Evolutionary conservation across 2,888 invertebrate genomes (phyloP), one percentile per base, ranked within the genome.

Genomic region (Tethea ocularis): DNA sequence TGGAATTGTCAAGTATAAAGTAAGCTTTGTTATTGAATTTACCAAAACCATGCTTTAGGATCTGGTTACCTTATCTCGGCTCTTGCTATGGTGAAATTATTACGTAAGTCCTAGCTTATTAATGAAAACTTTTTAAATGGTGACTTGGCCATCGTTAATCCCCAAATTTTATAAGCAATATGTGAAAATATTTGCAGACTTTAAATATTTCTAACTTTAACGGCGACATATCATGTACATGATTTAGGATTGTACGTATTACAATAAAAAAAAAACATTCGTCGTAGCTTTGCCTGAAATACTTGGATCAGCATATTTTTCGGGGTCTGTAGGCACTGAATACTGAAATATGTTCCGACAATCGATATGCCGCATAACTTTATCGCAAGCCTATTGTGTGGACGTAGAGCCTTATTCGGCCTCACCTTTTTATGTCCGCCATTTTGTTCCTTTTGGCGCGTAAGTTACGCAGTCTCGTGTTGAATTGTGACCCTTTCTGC

Each of bases 401-500:
- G 54, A 46, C 46, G 46, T 46, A 0, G 41, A 20, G 54, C 36
- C 33, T 36, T 54, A 33, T 54, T 20, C 23, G 11, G 22, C 20
- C 54, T 26, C 52, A 53, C 54, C 33, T 54, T 54, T 54, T 54
- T 54, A 36, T 54, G 54, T 54, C 54, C 13, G 29, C 54, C 29
- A 54, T 54, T 20, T 54, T 46, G 46, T 46, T 46, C 46, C 46
- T 46, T 46, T 46, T 46, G 46, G 46, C 46, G 46, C 46, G 46
- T 46, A 46, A 46, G 46, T 46, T 46, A 41, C 57, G 24, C 57
- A 57, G 7, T 24, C 66, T 64, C 56, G 29, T 20, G 41, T 33
- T 52, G 65, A 63, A 56, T 62, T 60, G 60, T 46, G 64, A 66
- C 57, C 62, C 64, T 36, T 57, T 57, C 24, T 33, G 56, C 17